Base-by-base conservation (phyloP, 2,113 vertebrate genomes). In the Phoxinus phoxinus region DNA sequence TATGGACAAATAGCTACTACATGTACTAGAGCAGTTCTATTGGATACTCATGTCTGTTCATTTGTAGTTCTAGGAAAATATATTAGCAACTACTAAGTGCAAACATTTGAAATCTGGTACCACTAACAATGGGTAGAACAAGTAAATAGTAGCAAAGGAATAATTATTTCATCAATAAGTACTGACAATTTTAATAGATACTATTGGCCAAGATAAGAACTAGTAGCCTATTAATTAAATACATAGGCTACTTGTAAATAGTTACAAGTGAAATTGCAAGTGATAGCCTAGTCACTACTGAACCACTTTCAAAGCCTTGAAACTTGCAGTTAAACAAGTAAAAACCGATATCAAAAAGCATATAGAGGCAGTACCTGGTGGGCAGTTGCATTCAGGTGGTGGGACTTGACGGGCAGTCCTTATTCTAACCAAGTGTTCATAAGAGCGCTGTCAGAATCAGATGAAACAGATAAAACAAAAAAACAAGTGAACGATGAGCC, bases 371-470 rank as follows among this genome's bases (percentile, higher is more conserved):
- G 96, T 97, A 99, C 98, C 98, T 99, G 98, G 97, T 84, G 98
- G 98, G 88, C 98, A 99, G 94, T 89, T 97, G 93, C 98, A 99
- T 51, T 98, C 97, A 88, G 95, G 91, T 88, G 95, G 91, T 92
- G 96, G 89, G 17, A 92, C 91, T 92, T 99, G 95, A 91, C 98
- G 96, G 6, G 94, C 96, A n/a, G 94, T 95, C 92, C 98, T 94
- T 63, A 96, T 95, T 95, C 96, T 98, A 72, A 96, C 96, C 90
- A 96, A 94, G 89, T 97, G 94, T 91, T 98, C 97, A 79, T 98
- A 97, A 80, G 98, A 95, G 93, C 95, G 97, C 98, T 99, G 94
- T 12, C 90, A 92, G 58, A 83, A 3, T 27, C 0, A 88, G 53
- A 56, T 21, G 2, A 21, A 21, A 44, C 3, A 56, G 15, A 83